Evolutionary conservation across 2,888 invertebrate species (phyloP), one percentile per base, ranked within the genome.

Genomic region (Salpingus planirostris): DNA sequence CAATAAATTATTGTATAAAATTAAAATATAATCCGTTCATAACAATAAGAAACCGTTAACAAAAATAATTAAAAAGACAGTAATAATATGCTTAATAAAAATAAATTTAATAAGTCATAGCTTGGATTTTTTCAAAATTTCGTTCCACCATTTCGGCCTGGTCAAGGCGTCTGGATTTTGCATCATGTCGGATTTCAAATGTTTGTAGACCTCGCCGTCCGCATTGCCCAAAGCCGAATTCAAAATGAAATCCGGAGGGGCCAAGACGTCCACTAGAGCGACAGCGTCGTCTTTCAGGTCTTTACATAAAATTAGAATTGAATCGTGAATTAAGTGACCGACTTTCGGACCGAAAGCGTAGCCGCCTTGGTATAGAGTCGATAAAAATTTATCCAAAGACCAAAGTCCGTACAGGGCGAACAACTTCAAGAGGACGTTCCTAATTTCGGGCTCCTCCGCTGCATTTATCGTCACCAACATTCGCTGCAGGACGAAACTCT

Each of bases 211-310:
- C n/a, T n/a, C n/a, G n/a, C 93, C 93, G 64, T 92, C 88, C 3
- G 87, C 77, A 52, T 70, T 68, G 21, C 91, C 93, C 10, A 95
- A 69, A 1, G 83, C 78, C 1, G 92, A 92, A 54, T 82, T 80
- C 8, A 93, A 66, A 41, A 90, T 74, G 62, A 83, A 88, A 67
- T 93, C 93, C 0, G 87, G 82, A 1, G 90, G 90, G 0, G 92
- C 88, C 27, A 93, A 70, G 0, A 78, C 76, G 66, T 95, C 93
- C 0, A 76, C 80, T 14, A 93, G 67, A 1, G 82, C 57, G 1
- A 90, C 77, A 0, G 86, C 78, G 25, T 89, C 81, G n/a, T 78
- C 69, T 51, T 80, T 76, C 3, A 89, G 45, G 21, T 62, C 55
- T 0, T 63, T 53, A 56, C 89, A 80, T 21, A 81, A 60, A 2